Evolutionary conservation across 1,140 invertebrate species (phyloP), one percentile per base, ranked within the genome.

Genomic region (Diplogasteroides magnus): DNA sequence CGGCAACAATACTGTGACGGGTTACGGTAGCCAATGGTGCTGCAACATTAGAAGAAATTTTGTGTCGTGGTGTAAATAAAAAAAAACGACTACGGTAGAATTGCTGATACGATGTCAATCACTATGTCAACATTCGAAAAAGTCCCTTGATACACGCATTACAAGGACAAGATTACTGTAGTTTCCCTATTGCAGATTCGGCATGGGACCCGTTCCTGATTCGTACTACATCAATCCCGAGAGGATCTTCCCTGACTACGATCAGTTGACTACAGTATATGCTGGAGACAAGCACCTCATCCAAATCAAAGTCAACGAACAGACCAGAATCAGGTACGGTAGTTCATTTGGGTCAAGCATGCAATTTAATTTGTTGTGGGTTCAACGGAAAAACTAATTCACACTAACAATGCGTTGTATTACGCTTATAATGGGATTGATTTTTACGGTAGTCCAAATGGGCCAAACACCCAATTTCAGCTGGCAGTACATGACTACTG

Each of bases 401-500:
- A 23, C 25, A 15, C n/a, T n/a, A 56, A 15, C 55, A 15, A n/a
- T 56, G 55, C 23, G 23, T 14, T 2, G 23, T 31, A 15, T 31
- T 27, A 15, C 14, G 37, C 19, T 19, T 19, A 48, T 11, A 48
- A 48, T 48, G 6, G 37, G 37, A 48, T 48, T 11, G 37, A 19
- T 11, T 48, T 48, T 48, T 48, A 11, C 19, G 6, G 6, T 48
- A 48, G 6, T 48, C 37, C 6, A 11, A 19, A 48, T 48, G 6
- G 37, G 6, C 6, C 19, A 48, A 11, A 11, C 37, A n/a, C 27
- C 57, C 71, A 28, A 15, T 32, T 74, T 59, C 67, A 79, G 78
- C 63, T 81, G 80, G 80, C 77, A 80, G 31, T 81, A 82, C 67
- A 80, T 82, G 76, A 81, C 77, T n/a, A 77, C 77, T 37, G 79